phyloP scores from a whole-genome alignment of 2,797 vertebrate species.

The Sebastes flavidus region DNA sequence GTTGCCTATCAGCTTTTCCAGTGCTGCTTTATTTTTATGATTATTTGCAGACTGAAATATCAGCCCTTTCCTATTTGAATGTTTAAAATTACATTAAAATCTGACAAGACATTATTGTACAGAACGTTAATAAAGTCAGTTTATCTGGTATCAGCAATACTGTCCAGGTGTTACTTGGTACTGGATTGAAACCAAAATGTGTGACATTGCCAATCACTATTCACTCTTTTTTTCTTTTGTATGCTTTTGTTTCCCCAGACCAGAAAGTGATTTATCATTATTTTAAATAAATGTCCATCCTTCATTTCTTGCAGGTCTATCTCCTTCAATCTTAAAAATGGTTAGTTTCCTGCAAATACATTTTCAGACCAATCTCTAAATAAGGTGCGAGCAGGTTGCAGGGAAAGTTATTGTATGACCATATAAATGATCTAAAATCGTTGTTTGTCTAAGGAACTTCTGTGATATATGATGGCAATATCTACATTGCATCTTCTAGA shows the following conservation, averaged over 20 bases:
- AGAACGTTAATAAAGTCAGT: background rate
- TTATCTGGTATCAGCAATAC: background rate
- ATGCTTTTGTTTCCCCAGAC: background rate
- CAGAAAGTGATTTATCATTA: background rate
- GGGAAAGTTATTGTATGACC: background rate
- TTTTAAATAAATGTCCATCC: background rate
- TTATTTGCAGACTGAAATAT: background rate
- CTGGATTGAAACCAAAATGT: background rate
- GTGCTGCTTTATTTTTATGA: background rate
- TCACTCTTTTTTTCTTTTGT: background rate
- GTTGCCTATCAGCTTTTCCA: background rate
- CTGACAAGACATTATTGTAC: background rate
- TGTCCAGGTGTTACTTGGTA: background rate
- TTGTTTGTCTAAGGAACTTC: background rate
- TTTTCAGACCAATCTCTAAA: background rate
- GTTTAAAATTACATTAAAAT: background rate
- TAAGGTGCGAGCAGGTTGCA: background rate
- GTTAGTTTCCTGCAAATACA: background rate
- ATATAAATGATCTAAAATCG: background rate
- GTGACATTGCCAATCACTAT: background rate
- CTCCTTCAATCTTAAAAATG: background rate
- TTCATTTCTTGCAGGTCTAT: background rate
- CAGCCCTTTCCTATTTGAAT: background rate
- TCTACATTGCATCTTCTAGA: background rate
- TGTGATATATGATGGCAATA: background rate